Base-by-base conservation (phyloP, 2,888 invertebrate genomes). In the Phorcus lineatus region DNA sequence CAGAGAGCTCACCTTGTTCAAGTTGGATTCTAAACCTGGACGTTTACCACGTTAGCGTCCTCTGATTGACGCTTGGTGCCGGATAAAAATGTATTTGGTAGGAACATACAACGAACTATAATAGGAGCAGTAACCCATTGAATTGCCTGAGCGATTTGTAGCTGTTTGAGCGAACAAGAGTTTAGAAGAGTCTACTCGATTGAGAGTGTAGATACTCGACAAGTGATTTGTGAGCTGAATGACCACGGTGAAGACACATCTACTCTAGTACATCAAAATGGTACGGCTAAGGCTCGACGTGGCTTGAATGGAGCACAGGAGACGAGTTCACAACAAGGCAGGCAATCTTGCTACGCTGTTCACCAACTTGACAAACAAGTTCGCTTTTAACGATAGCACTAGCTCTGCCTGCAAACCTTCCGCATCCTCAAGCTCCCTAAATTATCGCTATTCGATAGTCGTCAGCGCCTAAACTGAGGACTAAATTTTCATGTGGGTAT, bases 301-400 rank as follows among this genome's bases (percentile, higher is more conserved):
- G 17, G 1, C 2, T 19, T 57, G 57, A 57, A 57, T 57, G 19
- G 57, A n/a, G n/a, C 6, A 19, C 19, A 22, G 19, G 24, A 19
- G 19, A n/a, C 1, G 19, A 22, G 13, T 57, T 67, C 67, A 16
- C 31, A 28, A 28, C 24, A 17, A 16, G 67, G n/a, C 16, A 67
- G 36, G 67, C 67, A 67, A 67, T 67, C 67, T 28, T n/a, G 28
- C n/a, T 28, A n/a, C 28, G 67, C 67, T 67, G 16, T 67, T 31
- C 31, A n/a, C 16, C 16, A 57, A 67, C n/a, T 7, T 67, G 67
- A 67, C 67, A 67, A n/a, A n/a, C n/a, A n/a, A n/a, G n/a, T n/a
- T n/a, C n/a, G n/a, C n/a, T n/a, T n/a, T n/a, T n/a, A n/a, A n/a
- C n/a, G n/a, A n/a, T n/a, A n/a, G n/a, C n/a, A n/a, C n/a, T n/a